Evolutionary conservation across 2,113 vertebrate genomes (phyloP), one percentile per base, ranked within the genome.

Genomic region (Lasiurus cinereus): DNA sequence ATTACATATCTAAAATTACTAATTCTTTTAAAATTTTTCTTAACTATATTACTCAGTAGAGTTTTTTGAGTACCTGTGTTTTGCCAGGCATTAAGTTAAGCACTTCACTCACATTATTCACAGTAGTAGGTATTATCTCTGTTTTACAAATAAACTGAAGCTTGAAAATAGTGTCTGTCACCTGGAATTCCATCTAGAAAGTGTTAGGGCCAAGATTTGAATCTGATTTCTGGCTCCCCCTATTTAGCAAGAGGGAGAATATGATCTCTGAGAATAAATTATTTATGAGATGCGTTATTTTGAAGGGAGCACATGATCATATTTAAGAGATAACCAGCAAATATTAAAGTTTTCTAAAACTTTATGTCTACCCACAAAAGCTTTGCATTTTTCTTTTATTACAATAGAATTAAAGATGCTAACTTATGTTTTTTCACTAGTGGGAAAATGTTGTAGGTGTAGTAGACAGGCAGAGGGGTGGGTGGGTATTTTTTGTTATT

Each of bases 401-500:
- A 31, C 48, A 70, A 46, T 77, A 8, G 29, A 94, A 84, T 85
- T 91, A 69, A 93, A 4, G 36, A 76, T 73, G 48, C 10, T 48
- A 87, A 73, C 19, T 72, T 78, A 72, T 64, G 0, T 90, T 91
- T 66, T 48, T 66, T 73, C 54, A 48, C 22, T 80, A 56, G 56
- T 84, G 48, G 22, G 67, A 50, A 77, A 64, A 48, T 91, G 39
- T 27, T 69, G 43, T 91, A 62, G 78, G 24, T 21, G 78, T 91
- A 76, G 36, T 79, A 48, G 66, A 56, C 16, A 88, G 24, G 2
- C 72, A n/a, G 13, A 56, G 16, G 21, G 82, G 4, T 79, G 86
- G 70, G 39, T 73, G 8, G 33, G 3, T 43, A 31, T 76, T 67
- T 91, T 92, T 88, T 76, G 12, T 8, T 86, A 92, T 90, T 90